phyloP scores from a whole-genome alignment of 2,888 invertebrate genomes.

The Drosophila meridiana region DNA sequence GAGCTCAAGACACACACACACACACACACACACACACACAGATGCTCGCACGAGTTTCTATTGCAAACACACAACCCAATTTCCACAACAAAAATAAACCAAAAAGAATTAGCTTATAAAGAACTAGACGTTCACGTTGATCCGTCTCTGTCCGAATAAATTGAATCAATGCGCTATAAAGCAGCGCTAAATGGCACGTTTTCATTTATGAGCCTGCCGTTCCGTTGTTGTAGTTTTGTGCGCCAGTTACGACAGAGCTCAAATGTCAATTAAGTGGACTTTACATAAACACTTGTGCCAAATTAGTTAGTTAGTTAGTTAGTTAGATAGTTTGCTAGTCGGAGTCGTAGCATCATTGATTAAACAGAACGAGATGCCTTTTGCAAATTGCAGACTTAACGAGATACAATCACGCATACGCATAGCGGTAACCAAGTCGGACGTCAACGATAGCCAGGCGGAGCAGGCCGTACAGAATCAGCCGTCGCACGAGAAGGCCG shows the following conservation, averaged over 20 bases:
- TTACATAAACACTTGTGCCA: slow-evolving; percentile 78
- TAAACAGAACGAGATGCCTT: slow-evolving; percentile 30
- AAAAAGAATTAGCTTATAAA: slow-evolving; percentile 56
- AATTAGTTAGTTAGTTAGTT: slow-evolving; percentile 49
- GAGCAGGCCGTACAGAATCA: slow-evolving; percentile 61
- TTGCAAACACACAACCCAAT: slow-evolving; percentile 61
- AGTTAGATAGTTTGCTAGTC: slow-evolving; percentile 3
- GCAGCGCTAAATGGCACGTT: slow-evolving; percentile 60
- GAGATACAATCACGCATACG: slow-evolving; percentile 80
- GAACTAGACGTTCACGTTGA: slow-evolving; percentile 55
- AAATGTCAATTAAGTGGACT: slow-evolving; percentile 79
- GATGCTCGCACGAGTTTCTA: slow-evolving; percentile 31
- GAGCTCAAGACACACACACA: slow-evolving; percentile 2
- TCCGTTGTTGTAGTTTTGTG: slow-evolving; percentile 16
- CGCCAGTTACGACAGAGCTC: slow-evolving; percentile 59
- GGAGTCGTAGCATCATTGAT: background rate
- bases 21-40: slow-evolving; percentile 5
- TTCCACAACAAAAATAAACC: slow-evolving; percentile 50
- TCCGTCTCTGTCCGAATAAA: slow-evolving; percentile 53
- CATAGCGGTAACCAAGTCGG: slow-evolving; percentile 70
- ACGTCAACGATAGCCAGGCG: slow-evolving; percentile 41
- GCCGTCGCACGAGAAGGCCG: slow-evolving; percentile 83
- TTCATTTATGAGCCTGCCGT: slow-evolving; percentile 34
- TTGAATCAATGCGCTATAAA: slow-evolving; percentile 73
- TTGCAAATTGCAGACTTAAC: slow-evolving; percentile 71